Evolutionary conservation across 2,797 vertebrate genomes (phyloP), one percentile per base, ranked within the genome.

Genomic region (Sebastes minor): DNA sequence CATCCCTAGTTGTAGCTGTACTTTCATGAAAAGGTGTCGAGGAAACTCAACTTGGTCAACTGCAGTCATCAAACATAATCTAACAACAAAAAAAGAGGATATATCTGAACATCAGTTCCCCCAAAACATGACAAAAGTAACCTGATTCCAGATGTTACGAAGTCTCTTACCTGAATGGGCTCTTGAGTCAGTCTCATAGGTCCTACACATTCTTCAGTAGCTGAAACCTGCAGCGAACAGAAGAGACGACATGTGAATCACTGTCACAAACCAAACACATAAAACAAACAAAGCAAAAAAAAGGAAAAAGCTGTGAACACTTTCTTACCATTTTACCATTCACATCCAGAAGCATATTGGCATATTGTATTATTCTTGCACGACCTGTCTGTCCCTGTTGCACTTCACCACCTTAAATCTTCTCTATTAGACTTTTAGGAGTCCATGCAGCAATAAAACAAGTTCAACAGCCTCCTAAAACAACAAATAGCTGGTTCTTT

Each of bases 101-200:
- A 9, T 12, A 22, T 25, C 30, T 9, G 7, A 46, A 30, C 2
- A 63, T 18, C 2, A 20, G 6, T 5, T 35, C 22, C 33, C 5
- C 62, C 0, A 30, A 30, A 63, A 71, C 8, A 53, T 10, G 8
- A 33, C 8, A 25, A 11, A 60, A 53, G n/a, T 1, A 22, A 53
- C 27, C 20, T 20, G 16, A 63, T 2, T 53, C 25, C 67, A 74
- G 52, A 60, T 23, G 18, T 42, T 6, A n/a, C 1, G 20, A 20
- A 30, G 56, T 20, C 28, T 75, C 89, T 42, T 95, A 99, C 98
- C 97, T 99, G 97, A 80, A 98, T 96, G 9, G 97, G 97, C 89
- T 99, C 97, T 90, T 97, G 97, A 8, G 95, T 97, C 91, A 99
- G 88, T 95, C 95, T 97, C 98, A 99, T 99, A n/a, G 98, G 97